Evolutionary conservation across 2,888 invertebrate species (phyloP), one percentile per base, ranked within the genome.

Genomic region (Lithophane socia): DNA sequence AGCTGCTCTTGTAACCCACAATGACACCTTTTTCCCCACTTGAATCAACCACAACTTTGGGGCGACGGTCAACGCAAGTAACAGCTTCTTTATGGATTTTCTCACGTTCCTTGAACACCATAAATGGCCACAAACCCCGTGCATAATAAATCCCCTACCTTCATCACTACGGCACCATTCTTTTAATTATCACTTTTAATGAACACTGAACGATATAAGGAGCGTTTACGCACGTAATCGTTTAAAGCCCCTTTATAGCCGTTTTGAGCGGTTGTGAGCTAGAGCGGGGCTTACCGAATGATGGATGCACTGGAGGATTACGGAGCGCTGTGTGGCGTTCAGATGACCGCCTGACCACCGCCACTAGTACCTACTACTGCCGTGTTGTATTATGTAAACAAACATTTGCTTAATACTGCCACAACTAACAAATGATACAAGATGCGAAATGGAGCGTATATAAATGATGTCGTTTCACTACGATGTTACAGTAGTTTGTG

Each of bases 301-400:
- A 94, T 94, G 92, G 93, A 94, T 94, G 94, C 94, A 94, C 92
- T 93, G 90, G 87, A 79, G 93, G 94, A 93, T 94, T 94, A 94
- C 90, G 86, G 85, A 82, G 64, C 91, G 91, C 89, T 88, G 92
- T 90, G 91, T 83, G 90, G 86, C 87, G 88, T 84, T 84, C 85
- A 86, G 89, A 89, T 90, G 91, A 89, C 90, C 90, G 83, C 84
- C 86, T 86, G 86, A 83, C 83, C 86, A 83, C 83, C 73, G 63
- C 54, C 66, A 81, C 75, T 72, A 70, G 75, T 82, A 87, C 80
- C 67, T 82, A 77, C 76, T 78, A 84, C 79, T 80, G 56, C 78
- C 74, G 72, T 82, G 77, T 82, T 77, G 58, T 84, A 79, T 87
- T 82, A 84, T 89, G 81, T 83, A 77, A 85, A 86, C 82, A 88